Evolutionary conservation across 2,888 invertebrate species (phyloP), one percentile per base, ranked within the genome.

Genomic region (Cosmia pyralina): DNA sequence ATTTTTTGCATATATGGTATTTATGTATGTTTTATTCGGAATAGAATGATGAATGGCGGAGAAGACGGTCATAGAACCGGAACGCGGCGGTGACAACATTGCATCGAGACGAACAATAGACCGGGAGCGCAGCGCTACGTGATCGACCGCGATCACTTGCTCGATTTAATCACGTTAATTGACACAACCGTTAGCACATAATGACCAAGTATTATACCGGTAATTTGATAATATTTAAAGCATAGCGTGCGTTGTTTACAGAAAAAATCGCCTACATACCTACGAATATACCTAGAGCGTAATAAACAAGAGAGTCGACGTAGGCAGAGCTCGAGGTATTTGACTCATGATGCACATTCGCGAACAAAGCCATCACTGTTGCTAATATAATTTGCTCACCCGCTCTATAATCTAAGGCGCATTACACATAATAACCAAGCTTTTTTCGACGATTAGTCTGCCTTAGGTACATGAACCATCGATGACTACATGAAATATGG

Each of bases 101-200:
- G 90, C 88, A 89, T 88, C 87, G 83, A 88, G 83, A 70, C 86
- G 88, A 88, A 90, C 89, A 90, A 92, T 86, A 82, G 85, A 83
- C 83, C 83, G 84, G 86, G 84, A 87, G 88, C 85, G 82, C 68
- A 73, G 77, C 79, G 84, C 72, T 90, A 95, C 95, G 95, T 95
- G 95, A 94, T 93, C 92, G 92, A 88, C 88, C 91, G 91, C 90
- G 85, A 89, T 76, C 92, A 92, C 92, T 92, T 92, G 91, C 91
- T 93, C 92, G 91, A 92, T 94, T 93, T 94, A 93, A 94, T 93
- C 92, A 94, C 89, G 92, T 93, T 94, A 95, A 95, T 94, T 95
- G 94, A 93, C 92, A 93, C 88, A 91, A 95, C 95, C 95, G 96
- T 95, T 96, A 95, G 87, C 85, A 90, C 88, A 90, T 94, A 94